phyloP scores from a whole-genome alignment of 2,113 vertebrate genomes.

The Siphamia tubifer region DNA sequence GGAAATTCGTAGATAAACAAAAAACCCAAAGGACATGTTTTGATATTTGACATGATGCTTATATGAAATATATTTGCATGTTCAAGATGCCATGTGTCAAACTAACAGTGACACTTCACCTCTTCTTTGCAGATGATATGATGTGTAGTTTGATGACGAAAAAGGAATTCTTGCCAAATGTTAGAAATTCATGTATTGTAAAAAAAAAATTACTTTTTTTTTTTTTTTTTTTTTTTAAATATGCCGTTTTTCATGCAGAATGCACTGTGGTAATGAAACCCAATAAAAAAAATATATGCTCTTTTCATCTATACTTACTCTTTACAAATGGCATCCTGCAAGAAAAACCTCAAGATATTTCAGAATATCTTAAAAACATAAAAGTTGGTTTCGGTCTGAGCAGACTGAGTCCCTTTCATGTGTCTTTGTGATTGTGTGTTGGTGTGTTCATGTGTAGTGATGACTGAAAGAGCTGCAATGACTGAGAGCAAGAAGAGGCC shows the following conservation, averaged over 20 bases:
- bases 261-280: no score
- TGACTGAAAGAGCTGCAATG: neutral
- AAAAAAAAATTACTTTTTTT: no score
- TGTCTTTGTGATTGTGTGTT: neutral
- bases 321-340: no score
- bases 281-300: no score
- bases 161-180: no score
- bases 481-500: neutral
- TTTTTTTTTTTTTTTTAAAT: no score
- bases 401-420: constrained; percentile 15
- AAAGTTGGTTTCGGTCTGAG: constrained; percentile 41
- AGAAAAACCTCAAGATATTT: no score
- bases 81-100: neutral
- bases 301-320: no score
- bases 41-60: neutral
- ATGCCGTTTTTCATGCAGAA: no score
- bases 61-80: neutral
- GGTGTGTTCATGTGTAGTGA: neutral
- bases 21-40: neutral
- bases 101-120: neutral
- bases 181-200: no score
- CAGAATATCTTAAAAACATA: no score
- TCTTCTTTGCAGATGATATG: constrained; percentile 22
- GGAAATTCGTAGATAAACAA: neutral
- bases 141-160: no score